phyloP scores from a whole-genome alignment of 2,113 vertebrate genomes.

The Plotosus lineatus region DNA sequence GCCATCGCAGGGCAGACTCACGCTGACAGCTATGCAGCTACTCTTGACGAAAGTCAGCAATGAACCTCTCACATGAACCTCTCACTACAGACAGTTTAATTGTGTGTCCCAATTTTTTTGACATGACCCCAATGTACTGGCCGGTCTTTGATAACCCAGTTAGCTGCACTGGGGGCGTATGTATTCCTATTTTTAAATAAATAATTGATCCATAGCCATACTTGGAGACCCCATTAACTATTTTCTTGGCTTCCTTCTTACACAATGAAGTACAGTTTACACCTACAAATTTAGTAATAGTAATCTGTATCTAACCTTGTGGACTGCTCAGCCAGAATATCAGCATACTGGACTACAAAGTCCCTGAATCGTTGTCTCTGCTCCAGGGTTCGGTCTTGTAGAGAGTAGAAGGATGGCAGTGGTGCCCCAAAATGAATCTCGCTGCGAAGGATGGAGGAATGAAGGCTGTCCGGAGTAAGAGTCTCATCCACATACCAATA shows the following conservation, averaged over 20 bases:
- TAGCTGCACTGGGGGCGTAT: too few species aligned
- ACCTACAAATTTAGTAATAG: neutral
- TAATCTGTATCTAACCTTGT: conserved; percentile 78
- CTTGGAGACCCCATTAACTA: neutral
- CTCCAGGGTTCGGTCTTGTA: conserved; percentile 89
- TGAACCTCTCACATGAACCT: too few species aligned
- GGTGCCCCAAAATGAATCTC: conserved; percentile 95
- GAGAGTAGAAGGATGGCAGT: conserved; percentile 86
- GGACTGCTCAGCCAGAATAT: conserved; percentile 88
- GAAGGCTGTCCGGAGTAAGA: conserved; percentile 84
- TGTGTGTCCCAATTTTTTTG: too few species aligned
- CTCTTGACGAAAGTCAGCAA: too few species aligned
- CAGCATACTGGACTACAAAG: conserved; percentile 90
- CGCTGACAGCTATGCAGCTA: too few species aligned
- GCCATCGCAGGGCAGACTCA: too few species aligned
- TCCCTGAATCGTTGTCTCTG: conserved; percentile 88
- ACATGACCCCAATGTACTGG: too few species aligned
- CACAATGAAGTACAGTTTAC: neutral
- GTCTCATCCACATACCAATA: conserved; percentile 98
- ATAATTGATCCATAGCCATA: neutral
- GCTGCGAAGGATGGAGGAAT: conserved; percentile 88
- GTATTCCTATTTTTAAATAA: too few species aligned
- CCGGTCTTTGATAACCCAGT: too few species aligned
- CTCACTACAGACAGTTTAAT: too few species aligned
- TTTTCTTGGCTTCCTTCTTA: neutral